phyloP scores from a whole-genome alignment of 2,113 vertebrate species.

The Daubentonia madagascariensis region DNA sequence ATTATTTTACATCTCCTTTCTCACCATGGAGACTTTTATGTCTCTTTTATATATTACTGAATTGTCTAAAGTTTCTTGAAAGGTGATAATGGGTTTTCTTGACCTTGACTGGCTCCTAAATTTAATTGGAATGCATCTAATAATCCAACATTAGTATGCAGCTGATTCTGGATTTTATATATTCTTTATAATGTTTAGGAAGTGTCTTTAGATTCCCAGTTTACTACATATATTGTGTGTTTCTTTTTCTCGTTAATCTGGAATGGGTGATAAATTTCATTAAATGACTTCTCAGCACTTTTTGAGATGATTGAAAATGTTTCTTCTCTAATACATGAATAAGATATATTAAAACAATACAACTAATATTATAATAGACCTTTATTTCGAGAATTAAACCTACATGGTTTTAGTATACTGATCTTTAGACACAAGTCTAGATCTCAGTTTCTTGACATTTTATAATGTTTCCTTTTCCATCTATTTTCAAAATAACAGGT shows the following conservation, averaged over 20 bases:
- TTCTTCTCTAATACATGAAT: not conserved
- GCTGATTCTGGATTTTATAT: not conserved
- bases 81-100: not conserved
- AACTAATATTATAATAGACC: conserved; percentile 21
- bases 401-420: not conserved
- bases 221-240: not conserved
- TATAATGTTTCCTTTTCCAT: not conserved
- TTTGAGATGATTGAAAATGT: conserved; percentile 19
- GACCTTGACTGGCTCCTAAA: not conserved
- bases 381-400: conserved; percentile 28
- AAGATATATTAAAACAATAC: conserved; percentile 17
- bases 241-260: not conserved
- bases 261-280: conserved; percentile 21
- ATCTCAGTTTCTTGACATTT: conserved; percentile 27
- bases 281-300: not conserved
- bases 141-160: not conserved
- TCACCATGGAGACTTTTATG: not conserved
- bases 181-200: not conserved
- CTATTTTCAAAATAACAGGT: conserved; percentile 28
- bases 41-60: not conserved
- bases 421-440: not conserved
- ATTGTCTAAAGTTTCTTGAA: not conserved
- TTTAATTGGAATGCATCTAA: not conserved
- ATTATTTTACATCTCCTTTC: not conserved
- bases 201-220: not conserved